Percentiles rank a stretch among this genome's conserved stretches.
Evolutionary conservation across 1,140 invertebrate species (phyloP).

Genomic region (Calliopsis andreniformis): DNA sequence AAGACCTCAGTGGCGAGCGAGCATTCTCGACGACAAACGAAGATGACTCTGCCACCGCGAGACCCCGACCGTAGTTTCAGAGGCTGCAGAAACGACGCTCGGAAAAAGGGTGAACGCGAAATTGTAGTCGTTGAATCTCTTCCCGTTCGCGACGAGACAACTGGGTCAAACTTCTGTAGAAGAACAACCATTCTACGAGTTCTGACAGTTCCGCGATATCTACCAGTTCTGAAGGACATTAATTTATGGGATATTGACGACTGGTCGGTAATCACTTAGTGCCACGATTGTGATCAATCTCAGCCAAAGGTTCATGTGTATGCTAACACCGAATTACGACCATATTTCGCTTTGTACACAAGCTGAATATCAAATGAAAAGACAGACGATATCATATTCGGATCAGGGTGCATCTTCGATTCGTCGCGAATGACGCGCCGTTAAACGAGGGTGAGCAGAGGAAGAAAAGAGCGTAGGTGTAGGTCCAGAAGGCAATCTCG

Average conservation of each 20-base stretch:
- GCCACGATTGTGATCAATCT: no score
- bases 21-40: conserved; percentile 21
- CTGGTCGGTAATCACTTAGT: no score
- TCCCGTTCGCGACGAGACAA: not conserved
- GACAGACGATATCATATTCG: no score
- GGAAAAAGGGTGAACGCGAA: not conserved
- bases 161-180: not conserved
- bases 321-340: no score
- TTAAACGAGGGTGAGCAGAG: conserved; percentile 1
- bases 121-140: conserved; percentile 9
- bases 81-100: not conserved
- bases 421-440: not conserved
- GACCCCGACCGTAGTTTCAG: not conserved
- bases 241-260: no score
- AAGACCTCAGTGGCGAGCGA: conserved; percentile 34
- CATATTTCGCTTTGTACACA: no score
- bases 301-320: no score
- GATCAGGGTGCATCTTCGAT: no score
- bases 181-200: no score
- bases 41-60: conserved; percentile 9
- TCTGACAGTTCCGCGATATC: no score
- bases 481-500: conserved; percentile 63
- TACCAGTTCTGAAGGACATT: no score
- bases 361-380: no score
- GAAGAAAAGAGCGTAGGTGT: not conserved